A percentile compares a stretch with the other conserved stretches of the same genome.
Conservation (phyloP, 2,797 vertebrate species). For the Cetoscarus ocellatus region DNA sequence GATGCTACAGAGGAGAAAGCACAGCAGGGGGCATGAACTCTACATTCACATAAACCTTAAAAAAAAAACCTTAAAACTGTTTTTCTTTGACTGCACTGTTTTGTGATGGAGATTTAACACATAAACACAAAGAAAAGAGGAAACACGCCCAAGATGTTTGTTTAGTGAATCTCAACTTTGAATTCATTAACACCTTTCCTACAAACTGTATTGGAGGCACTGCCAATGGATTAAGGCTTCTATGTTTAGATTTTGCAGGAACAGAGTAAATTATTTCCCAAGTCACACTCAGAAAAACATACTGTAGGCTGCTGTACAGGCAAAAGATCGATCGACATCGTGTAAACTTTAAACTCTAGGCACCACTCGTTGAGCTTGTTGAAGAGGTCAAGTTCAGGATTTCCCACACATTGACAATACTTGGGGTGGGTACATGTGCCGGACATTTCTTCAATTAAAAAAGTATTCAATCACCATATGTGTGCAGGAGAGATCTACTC, state of each 20-base stretch:
- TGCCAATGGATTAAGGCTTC: neutral
- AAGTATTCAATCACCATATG: too few relatives aligned
- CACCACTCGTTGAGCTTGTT: constrained; percentile 16
- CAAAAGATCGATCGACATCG: neutral
- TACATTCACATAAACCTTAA: neutral
- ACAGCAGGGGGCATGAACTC: neutral
- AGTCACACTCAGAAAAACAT: constrained; percentile 1
- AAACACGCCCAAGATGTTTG: neutral
- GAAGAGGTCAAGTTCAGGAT: neutral
- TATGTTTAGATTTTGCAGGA: neutral
- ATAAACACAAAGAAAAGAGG: neutral
- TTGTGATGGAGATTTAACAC: neutral
- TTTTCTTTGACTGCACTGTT: neutral
- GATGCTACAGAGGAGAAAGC: neutral
- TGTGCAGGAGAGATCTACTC: too few relatives aligned
- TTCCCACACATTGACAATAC: too few relatives aligned
- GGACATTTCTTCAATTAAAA: too few relatives aligned
- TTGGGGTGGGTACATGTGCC: too few relatives aligned
- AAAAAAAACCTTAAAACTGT: neutral
- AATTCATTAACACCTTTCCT: neutral
- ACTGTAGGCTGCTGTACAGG: constrained; percentile 4
- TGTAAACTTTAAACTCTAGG: constrained; percentile 50
- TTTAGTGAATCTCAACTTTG: neutral
- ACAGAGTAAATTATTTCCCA: neutral
- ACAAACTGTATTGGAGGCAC: neutral